Evolutionary conservation across 1,140 invertebrate species (phyloP).

Genomic region (Caenorhabditis inopinata): DNA sequence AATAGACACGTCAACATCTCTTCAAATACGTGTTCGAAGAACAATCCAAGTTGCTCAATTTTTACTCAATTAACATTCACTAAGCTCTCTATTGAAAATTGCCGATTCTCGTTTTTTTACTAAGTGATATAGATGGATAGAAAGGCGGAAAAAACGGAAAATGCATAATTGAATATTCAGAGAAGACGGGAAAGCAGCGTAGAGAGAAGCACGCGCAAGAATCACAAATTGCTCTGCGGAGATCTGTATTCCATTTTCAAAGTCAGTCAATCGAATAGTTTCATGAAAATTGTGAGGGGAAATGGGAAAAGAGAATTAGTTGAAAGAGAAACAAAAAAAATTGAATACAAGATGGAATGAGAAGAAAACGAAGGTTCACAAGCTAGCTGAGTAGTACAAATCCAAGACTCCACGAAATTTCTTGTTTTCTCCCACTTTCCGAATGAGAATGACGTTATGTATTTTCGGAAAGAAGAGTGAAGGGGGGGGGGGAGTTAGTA

Average conservation of each 20-base stretch:
- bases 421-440: conserved; percentile 27
- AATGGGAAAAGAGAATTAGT: background rate
- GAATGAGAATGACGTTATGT: conserved; percentile 32
- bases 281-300: background rate
- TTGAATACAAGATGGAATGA: background rate
- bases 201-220: background rate
- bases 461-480: background rate
- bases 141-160: background rate
- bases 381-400: conserved; percentile 13
- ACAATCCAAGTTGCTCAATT: conserved; percentile 6
- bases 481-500: background rate
- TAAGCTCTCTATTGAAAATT: background rate
- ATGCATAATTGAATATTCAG: conserved; percentile 30
- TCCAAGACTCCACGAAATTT: conserved; percentile 22
- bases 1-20: too few relatives aligned
- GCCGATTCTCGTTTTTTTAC: background rate
- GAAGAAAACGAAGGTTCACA: background rate
- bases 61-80: conserved; percentile 24
- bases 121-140: background rate
- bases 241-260: background rate
- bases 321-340: background rate
- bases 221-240: background rate
- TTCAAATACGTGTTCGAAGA: background rate
- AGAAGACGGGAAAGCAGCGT: background rate
- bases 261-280: too few relatives aligned